Percentiles rank a stretch among this genome's conserved stretches.
Conservation (phyloP, 2,797 vertebrate species). For the Columba guinea region DNA sequence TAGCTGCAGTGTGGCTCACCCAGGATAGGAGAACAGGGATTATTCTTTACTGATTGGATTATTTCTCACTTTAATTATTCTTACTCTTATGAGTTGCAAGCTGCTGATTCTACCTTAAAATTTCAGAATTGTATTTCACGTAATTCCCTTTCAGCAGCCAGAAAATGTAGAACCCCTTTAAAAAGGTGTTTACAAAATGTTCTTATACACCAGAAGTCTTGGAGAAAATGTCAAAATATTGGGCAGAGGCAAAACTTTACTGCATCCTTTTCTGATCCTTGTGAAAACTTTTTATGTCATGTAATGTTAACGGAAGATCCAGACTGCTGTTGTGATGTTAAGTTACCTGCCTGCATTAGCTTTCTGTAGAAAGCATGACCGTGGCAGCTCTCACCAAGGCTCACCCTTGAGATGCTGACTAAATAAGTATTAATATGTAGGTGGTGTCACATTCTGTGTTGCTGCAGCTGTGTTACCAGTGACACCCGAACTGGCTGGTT, state of each 20-base stretch:
- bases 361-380: not conserved
- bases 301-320: not conserved
- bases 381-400: not conserved
- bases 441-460: not conserved
- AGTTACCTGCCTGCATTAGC: not conserved
- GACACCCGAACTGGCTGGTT: not conserved
- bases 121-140: not conserved
- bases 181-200: not conserved
- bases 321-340: not conserved
- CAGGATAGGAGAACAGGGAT: not conserved
- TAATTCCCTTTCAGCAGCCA: not conserved
- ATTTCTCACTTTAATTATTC: not conserved
- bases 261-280: not conserved
- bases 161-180: not conserved
- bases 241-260: not conserved
- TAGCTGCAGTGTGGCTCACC: not conserved
- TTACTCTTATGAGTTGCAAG: not conserved
- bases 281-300: not conserved
- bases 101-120: not conserved
- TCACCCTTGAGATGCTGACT: not conserved
- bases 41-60: not conserved
- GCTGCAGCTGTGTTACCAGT: not conserved
- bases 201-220: not conserved
- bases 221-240: not conserved
- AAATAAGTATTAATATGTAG: not conserved